phyloP scores from a whole-genome alignment of 2,888 invertebrate species.

The Andrena trimmerana region DNA sequence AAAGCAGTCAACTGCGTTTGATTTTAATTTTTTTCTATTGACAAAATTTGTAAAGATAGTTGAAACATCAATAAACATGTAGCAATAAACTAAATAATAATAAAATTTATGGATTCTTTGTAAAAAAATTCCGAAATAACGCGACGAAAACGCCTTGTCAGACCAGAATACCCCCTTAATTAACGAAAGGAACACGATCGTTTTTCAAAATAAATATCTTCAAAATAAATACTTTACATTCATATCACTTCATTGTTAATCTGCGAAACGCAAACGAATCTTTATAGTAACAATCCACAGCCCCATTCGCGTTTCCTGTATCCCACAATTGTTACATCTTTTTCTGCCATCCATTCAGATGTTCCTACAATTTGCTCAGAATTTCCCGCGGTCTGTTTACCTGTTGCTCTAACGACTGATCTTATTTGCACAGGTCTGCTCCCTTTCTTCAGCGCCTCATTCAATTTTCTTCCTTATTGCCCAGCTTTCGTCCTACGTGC shows the following conservation, averaged over 20 bases:
- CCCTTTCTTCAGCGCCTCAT: not conserved
- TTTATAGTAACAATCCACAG: not conserved
- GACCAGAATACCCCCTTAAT: no score
- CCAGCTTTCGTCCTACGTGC: not conserved
- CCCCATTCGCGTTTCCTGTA: not conserved
- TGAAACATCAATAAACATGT: no score
- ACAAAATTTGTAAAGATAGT: no score
- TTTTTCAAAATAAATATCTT: no score
- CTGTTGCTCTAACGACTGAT: not conserved
- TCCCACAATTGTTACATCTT: slow-evolving; percentile 2
- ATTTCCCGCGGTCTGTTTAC: not conserved
- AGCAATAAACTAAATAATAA: no score
- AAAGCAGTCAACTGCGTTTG: no score
- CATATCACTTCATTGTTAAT: not conserved
- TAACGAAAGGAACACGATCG: no score
- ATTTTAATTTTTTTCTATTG: no score
- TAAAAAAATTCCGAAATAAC: no score
- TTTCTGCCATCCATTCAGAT: not conserved
- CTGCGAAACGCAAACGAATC: not conserved
- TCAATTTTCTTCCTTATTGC: not conserved
- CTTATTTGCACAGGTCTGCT: not conserved
- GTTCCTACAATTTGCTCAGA: not conserved
- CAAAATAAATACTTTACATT: no score
- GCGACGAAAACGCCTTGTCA: no score
- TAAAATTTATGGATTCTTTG: no score